Percentiles rank a stretch among this genome's conserved stretches.
phyloP scores from a whole-genome alignment of 2,113 vertebrate species.

The Pygoscelis antarcticus region DNA sequence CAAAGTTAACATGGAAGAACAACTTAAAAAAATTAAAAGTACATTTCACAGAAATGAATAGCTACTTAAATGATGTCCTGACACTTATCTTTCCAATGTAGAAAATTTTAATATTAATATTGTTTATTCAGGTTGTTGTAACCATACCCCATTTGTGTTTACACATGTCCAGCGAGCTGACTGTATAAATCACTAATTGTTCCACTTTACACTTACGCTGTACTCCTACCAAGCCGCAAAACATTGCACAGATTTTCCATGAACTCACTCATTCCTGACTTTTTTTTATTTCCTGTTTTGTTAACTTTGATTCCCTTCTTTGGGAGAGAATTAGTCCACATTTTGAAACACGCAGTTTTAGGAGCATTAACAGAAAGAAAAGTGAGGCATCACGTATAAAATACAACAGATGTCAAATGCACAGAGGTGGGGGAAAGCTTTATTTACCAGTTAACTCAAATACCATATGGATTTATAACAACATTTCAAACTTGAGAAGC shows the following conservation, averaged over 20 bases:
- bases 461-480: neutral
- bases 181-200: neutral
- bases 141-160: neutral
- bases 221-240: neutral
- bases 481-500: neutral
- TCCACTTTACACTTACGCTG: neutral
- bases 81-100: neutral
- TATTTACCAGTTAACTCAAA: neutral
- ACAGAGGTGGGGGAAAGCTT: neutral
- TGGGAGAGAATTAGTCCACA: neutral
- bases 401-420: neutral
- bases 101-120: neutral
- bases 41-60: neutral
- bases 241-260: neutral
- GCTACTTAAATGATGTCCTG: neutral
- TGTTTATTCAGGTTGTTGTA: neutral
- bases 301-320: neutral
- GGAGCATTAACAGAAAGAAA: neutral
- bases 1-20: neutral
- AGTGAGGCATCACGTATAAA: neutral
- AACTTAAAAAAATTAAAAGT: neutral
- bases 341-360: neutral
- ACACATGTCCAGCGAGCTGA: neutral
- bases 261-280: neutral
- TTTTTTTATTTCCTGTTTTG: neutral